phyloP scores from a whole-genome alignment of 2,888 invertebrate species.

The Hypercompe scribonia region DNA sequence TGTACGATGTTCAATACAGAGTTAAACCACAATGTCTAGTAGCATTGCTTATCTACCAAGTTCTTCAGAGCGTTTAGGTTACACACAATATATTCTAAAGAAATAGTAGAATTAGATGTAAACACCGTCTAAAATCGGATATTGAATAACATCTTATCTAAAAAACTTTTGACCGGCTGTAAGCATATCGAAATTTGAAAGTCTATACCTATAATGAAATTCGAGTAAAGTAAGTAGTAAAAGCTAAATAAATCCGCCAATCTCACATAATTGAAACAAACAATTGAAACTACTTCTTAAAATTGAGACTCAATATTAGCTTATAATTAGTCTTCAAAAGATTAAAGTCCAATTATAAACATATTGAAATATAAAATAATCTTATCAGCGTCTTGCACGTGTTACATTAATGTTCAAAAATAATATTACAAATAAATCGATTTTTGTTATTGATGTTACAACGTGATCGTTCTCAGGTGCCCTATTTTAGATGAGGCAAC shows the following conservation, averaged over 20 bases:
- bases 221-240: too few species aligned
- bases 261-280: not conserved
- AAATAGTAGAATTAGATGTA: too few species aligned
- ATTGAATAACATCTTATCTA: not conserved
- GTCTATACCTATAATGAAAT: not conserved
- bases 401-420: not conserved
- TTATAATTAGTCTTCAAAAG: constrained; percentile 1
- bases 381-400: constrained; percentile 2
- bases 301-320: not conserved
- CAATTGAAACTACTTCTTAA: not conserved
- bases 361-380: constrained; percentile 4
- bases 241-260: too few species aligned
- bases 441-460: not conserved
- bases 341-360: constrained; percentile 9
- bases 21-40: too few species aligned
- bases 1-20: too few species aligned
- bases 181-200: not conserved
- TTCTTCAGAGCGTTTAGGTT: too few species aligned
- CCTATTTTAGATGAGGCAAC: too few species aligned
- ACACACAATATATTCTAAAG: too few species aligned
- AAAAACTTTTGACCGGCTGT: not conserved
- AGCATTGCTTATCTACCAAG: too few species aligned
- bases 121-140: not conserved
- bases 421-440: not conserved
- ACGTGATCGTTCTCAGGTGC: too few species aligned